Conservation (phyloP, 2,113 vertebrate species). For the Mirounga angustirostris region DNA sequence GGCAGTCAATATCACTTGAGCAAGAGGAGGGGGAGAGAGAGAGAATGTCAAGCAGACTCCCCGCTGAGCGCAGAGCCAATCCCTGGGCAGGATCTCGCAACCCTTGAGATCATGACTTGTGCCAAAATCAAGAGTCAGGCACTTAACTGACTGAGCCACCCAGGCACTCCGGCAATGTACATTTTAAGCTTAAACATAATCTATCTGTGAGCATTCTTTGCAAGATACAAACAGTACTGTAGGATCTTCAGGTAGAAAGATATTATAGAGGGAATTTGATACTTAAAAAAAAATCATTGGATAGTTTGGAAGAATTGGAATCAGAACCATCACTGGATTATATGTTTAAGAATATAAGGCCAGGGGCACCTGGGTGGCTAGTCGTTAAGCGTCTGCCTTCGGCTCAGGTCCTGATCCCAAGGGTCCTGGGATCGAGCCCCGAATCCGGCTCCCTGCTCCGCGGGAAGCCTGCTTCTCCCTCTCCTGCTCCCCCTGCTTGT, state of each 20-base stretch:
- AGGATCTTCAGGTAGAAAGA: constrained; percentile 21
- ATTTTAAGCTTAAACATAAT: not conserved
- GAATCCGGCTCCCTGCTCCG: no score
- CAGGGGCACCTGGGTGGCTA: no score
- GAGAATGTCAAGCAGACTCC: not conserved
- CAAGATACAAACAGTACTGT: not conserved
- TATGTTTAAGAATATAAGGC: not conserved
- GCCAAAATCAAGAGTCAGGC: not conserved
- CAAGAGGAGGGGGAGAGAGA: not conserved
- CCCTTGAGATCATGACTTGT: not conserved
- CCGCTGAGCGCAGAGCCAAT: not conserved
- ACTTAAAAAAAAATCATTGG: not conserved
- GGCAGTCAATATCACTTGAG: not conserved
- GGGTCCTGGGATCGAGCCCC: no score
- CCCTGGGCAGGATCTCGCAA: not conserved
- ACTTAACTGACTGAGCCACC: not conserved
- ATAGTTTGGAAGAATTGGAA: not conserved
- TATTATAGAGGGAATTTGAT: not conserved
- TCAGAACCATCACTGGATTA: not conserved
- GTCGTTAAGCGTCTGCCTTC: no score
- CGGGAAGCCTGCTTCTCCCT: no score
- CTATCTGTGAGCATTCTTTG: not conserved
- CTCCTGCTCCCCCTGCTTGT: no score
- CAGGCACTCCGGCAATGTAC: not conserved
- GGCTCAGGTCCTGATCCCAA: no score